A percentile compares a stretch with the other conserved stretches of the same genome.
Evolutionary conservation across 2,797 vertebrate species (phyloP).

Genomic region (Oryzias sinensis): DNA sequence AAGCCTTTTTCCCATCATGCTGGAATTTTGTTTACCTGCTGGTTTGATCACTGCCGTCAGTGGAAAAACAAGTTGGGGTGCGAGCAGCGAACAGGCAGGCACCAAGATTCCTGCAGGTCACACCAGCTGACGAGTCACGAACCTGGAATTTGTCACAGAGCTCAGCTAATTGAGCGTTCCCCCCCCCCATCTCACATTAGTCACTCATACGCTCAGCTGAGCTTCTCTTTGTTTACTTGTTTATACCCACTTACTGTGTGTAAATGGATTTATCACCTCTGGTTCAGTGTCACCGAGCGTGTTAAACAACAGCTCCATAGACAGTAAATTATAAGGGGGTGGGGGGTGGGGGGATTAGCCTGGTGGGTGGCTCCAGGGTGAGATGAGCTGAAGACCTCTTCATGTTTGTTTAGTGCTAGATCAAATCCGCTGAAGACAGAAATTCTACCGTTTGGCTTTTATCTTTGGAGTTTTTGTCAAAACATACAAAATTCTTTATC

Average conservation of each 20-base stretch:
- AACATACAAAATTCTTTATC: too few species aligned
- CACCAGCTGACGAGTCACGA: constrained; percentile 13
- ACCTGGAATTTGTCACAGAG: constrained; percentile 13
- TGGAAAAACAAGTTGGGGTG: not conserved
- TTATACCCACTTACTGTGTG: constrained; percentile 23
- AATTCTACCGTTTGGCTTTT: too few species aligned
- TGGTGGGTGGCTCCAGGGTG: constrained; percentile 3
- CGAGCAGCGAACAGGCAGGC: too few species aligned
- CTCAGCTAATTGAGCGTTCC: constrained; percentile 23
- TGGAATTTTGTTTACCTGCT: constrained; percentile 25
- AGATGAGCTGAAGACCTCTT: not conserved
- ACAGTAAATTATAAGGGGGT: constrained; percentile 15
- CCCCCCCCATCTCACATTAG: constrained; percentile 13
- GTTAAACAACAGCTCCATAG: constrained; percentile 22
- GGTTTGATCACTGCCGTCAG: constrained; percentile 5
- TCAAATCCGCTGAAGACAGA: too few species aligned
- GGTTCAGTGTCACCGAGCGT: constrained; percentile 17
- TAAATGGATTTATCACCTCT: constrained; percentile 14
- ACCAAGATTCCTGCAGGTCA: constrained; percentile 27
- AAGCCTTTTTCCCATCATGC: constrained; percentile 12
- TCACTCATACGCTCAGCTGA: constrained; percentile 17
- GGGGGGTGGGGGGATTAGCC: constrained; percentile 19
- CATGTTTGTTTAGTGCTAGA: not conserved
- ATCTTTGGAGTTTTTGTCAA: too few species aligned
- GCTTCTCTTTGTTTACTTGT: constrained; percentile 34